Evolutionary conservation across 2,888 invertebrate species (phyloP), one percentile per base, ranked within the genome.

Genomic region (Chloroclystis v-ata): DNA sequence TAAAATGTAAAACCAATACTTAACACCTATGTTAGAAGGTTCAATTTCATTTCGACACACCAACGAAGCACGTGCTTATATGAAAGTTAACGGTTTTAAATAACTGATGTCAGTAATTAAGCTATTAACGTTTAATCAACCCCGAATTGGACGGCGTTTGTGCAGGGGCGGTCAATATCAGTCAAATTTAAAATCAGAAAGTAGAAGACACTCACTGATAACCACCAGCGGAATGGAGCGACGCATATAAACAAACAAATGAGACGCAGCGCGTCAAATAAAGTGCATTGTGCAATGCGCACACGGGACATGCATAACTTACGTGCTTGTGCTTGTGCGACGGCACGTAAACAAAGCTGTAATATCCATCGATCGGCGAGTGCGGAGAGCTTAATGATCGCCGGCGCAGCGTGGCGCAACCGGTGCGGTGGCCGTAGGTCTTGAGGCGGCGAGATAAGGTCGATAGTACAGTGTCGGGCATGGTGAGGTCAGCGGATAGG

Each of bases 301-400:
- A 69, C 64, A 67, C 72, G 74, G 77, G 71, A 72, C 63, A 69
- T 82, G 82, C 80, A 82, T 79, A 81, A 83, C 83, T 83, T 82
- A 84, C 83, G 70, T 75, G 71, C 67, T 70, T 72, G 67, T 68
- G 71, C 64, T 71, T 54, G 50, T 52, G 51, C 49, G 69, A 59
- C 63, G 65, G 65, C 66, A 71, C 64, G 75, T 78, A 75, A 80
- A 76, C 78, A 78, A 72, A 69, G 67, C 64, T 67, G 66, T 67
- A 65, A 65, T 62, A 67, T 68, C 66, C 68, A 69, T 67, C 65
- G 67, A 65, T 62, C 66, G 61, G 43, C 51, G 59, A 60, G 60
- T 61, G 62, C 58, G 62, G 59, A 48, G 57, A 59, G 59, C 52
- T 56, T 59, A 67, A 57, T 61, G 61, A 65, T 59, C 55, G 62